A percentile compares a stretch with the other conserved stretches of the same genome.
Conservation (phyloP, 2,888 invertebrate genomes). For the Andrena dorsata region DNA sequence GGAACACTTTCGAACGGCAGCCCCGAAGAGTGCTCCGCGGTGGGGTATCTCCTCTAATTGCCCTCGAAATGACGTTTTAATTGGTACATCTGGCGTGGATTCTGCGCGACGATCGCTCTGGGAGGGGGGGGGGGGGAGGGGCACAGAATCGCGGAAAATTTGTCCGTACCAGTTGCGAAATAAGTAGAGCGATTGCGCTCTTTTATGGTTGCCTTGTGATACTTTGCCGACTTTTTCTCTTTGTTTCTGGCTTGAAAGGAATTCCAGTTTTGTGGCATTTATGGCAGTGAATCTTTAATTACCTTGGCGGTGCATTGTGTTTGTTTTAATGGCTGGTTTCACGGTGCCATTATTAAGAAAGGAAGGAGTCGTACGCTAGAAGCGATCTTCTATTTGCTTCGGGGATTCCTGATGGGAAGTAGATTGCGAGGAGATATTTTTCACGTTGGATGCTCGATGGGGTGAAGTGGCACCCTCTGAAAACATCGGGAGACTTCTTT, state of each 20-base stretch:
- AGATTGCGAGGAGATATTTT: too few relatives aligned
- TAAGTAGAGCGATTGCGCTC: conserved; percentile 2
- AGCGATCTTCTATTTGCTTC: too few relatives aligned
- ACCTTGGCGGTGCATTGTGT: neutral
- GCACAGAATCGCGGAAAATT: neutral
- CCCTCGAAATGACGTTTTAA: neutral
- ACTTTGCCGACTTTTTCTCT: too few relatives aligned
- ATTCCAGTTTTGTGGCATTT: too few relatives aligned
- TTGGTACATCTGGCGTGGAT: neutral
- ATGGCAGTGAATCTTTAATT: too few relatives aligned
- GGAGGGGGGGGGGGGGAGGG: too few relatives aligned
- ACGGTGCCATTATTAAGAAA: too few relatives aligned
- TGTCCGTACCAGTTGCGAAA: neutral
- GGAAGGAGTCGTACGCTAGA: too few relatives aligned
- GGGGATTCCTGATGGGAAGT: too few relatives aligned
- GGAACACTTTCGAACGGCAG: neutral
- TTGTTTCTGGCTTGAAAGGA: too few relatives aligned
- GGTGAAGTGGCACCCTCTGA: neutral
- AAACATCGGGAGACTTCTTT: conserved; percentile 25
- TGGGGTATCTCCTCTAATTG: neutral
- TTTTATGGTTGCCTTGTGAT: neutral
- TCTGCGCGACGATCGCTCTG: neutral
- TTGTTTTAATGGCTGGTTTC: too few relatives aligned
- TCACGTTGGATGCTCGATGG: too few relatives aligned
- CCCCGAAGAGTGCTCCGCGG: neutral